phyloP scores from a whole-genome alignment of 2,113 vertebrate species.

The Melanerpes aurifrons region DNA sequence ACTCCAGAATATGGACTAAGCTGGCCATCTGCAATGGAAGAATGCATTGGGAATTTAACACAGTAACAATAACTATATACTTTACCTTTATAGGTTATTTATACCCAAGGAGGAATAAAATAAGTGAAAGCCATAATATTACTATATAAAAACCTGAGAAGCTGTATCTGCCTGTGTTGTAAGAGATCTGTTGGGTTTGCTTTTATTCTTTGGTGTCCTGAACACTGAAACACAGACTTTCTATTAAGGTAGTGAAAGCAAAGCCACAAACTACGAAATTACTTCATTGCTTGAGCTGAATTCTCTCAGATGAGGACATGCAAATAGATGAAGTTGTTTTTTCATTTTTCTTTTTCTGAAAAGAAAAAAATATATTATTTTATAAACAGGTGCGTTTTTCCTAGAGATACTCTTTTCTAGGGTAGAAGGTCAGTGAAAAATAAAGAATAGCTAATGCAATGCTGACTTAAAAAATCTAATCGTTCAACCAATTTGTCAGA shows the following conservation, averaged over 20 bases:
- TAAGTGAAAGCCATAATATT: not conserved
- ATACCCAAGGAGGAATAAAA: not conserved
- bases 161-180: not conserved
- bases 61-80: not conserved
- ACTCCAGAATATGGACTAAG: not conserved
- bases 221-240: not conserved
- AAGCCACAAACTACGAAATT: not conserved
- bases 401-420: not conserved
- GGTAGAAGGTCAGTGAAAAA: not conserved
- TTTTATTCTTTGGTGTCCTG: not conserved
- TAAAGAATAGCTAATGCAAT: conserved; percentile 22
- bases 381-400: not conserved
- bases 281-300: not conserved
- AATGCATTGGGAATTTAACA: not conserved
- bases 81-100: not conserved
- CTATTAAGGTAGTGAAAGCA: not conserved
- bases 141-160: not conserved
- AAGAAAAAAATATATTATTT: not conserved
- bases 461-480: conserved; percentile 42
- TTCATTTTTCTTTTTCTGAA: not conserved
- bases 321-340: not conserved
- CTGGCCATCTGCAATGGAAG: not conserved
- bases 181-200: not conserved
- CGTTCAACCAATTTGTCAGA: conserved; percentile 48
- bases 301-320: not conserved